These are phyloP conservation scores for Stigmatopora argus DNA, from an alignment of 2,113 vertebrate genomes.

Conservation along the genomic window DNA sequence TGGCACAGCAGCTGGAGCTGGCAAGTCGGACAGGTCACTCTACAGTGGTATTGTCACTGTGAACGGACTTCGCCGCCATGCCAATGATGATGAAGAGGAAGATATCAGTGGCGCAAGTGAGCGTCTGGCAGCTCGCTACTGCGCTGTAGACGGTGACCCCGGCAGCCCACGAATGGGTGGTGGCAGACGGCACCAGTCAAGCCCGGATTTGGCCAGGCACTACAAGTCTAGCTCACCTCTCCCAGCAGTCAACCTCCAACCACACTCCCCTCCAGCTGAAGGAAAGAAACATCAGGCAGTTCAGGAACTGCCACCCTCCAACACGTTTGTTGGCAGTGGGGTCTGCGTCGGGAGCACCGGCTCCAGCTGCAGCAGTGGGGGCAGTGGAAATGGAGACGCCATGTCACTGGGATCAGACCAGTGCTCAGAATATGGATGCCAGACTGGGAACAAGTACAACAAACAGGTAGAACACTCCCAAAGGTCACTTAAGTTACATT, in stretches of 20 bases:
- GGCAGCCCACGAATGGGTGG: conserved; percentile 84
- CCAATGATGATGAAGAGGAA: conserved; percentile 69
- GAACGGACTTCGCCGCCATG: conserved; percentile 66
- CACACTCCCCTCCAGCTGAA: conserved; percentile 89
- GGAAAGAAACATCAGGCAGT: conserved; percentile 94
- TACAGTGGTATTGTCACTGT: conserved; percentile 79
- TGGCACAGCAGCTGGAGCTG: conserved; percentile 22
- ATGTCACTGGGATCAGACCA: conserved; percentile 96
- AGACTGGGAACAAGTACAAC: conserved; percentile 93
- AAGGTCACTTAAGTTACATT: background rate
- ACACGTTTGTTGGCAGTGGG: conserved; percentile 95
- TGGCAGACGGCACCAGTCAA: conserved; percentile 82
- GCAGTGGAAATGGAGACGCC: conserved; percentile 78
- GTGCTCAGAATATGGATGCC: conserved; percentile 96
- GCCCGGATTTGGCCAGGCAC: conserved; percentile 90
- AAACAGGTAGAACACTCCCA: conserved; percentile 84
- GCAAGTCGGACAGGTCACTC: conserved; percentile 85
- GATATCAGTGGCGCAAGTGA: conserved; percentile 83
- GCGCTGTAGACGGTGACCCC: conserved; percentile 82
- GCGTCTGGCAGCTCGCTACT: conserved; percentile 87
- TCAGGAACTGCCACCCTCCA: conserved; percentile 95
- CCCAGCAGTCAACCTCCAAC: conserved; percentile 91
- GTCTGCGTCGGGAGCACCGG: conserved; percentile 61
- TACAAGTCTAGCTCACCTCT: conserved; percentile 95
- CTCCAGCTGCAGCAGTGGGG: conserved; percentile 66